Percentiles rank a stretch among this genome's conserved stretches.
These are phyloP conservation scores for Psammodynastes pulverulentus DNA, from an alignment of 2,113 vertebrate genomes.

Conservation along the genomic window DNA sequence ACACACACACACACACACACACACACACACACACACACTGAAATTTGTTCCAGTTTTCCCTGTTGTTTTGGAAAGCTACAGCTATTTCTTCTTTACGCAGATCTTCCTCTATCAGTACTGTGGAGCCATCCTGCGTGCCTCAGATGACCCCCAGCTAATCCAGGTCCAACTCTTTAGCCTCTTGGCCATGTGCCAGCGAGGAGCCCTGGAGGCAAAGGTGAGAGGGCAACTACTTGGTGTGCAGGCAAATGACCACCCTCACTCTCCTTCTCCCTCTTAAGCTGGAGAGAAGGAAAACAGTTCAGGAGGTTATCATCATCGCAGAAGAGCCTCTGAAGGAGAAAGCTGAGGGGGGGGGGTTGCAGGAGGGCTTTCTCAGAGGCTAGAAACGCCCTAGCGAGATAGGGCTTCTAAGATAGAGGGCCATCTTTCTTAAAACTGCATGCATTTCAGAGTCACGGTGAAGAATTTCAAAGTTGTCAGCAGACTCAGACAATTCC, in stretches of 20 bases:
- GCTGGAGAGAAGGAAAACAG: background rate
- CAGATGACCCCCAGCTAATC: slow-evolving; percentile 13
- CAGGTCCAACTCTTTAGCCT: background rate
- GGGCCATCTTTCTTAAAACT: no score
- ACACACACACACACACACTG: no score
- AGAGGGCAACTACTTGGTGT: background rate
- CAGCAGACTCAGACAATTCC: no score
- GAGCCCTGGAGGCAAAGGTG: slow-evolving; percentile 4
- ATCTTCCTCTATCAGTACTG: slow-evolving; percentile 18
- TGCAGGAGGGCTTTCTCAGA: no score
- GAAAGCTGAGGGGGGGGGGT: no score
- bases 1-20: background rate
- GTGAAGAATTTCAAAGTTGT: no score
- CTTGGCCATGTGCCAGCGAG: background rate
- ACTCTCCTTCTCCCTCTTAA: background rate
- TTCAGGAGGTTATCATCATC: background rate
- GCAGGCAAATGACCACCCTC: background rate
- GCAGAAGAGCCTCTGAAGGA: background rate
- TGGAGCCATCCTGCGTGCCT: slow-evolving; percentile 2
- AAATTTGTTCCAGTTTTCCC: background rate
- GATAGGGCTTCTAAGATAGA: no score
- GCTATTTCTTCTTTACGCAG: background rate
- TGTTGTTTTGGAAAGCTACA: background rate
- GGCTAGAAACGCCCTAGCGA: no score
- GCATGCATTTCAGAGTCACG: no score